Conservation (phyloP, 2,888 invertebrate species). For the Leucoptera coffeella region DNA sequence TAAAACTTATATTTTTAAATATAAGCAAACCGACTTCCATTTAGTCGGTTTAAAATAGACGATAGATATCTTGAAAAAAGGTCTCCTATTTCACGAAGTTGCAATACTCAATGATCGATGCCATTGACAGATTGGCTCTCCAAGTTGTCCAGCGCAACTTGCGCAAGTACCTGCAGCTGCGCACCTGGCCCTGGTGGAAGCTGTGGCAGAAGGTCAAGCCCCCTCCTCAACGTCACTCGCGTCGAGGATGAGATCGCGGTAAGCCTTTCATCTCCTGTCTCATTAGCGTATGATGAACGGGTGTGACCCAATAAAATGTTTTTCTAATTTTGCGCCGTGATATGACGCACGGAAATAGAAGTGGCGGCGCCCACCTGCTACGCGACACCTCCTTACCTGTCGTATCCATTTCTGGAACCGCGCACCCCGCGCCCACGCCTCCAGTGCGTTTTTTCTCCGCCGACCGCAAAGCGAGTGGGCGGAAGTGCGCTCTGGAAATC, state of each 20-base stretch:
- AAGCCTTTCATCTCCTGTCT: constrained; percentile 42
- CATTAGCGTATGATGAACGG: constrained; percentile 24
- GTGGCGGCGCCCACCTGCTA: constrained; percentile 50
- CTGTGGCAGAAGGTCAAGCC: constrained; percentile 98
- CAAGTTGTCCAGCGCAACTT: constrained; percentile 99
- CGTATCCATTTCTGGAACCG: constrained; percentile 43
- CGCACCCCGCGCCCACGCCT: constrained; percentile 21
- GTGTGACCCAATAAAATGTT: constrained; percentile 29
- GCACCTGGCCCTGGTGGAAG: constrained; percentile 99
- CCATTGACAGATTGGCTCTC: constrained; percentile 84
- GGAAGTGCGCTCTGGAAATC: constrained; percentile 35
- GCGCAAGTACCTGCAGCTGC: constrained; percentile 97
- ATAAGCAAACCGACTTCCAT: too few species aligned
- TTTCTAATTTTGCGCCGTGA: constrained; percentile 32
- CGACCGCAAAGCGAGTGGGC: constrained; percentile 33
- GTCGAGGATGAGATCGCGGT: constrained; percentile 99
- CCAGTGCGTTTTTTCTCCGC: constrained; percentile 23
- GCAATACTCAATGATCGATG: too few species aligned
- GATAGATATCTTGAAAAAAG: too few species aligned
- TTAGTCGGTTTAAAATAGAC: too few species aligned
- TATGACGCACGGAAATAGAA: constrained; percentile 39
- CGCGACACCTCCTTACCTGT: constrained; percentile 47
- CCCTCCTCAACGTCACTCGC: constrained; percentile 97
- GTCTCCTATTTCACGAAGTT: too few species aligned
- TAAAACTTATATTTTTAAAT: too few species aligned